phyloP scores from a whole-genome alignment of 2,888 invertebrate species.

The Adineta ricciae region DNA sequence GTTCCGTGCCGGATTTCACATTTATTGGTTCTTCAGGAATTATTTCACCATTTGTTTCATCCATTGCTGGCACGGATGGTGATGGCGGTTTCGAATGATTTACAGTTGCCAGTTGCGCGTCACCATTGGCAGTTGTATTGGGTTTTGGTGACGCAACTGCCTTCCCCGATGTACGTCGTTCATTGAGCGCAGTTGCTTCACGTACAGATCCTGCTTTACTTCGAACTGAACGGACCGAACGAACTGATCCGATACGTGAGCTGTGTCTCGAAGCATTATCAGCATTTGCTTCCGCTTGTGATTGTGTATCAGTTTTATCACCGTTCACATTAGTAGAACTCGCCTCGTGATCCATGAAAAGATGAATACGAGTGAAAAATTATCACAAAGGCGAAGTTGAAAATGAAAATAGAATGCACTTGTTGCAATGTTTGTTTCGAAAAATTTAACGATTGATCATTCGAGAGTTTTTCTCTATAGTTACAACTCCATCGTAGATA shows the following conservation, averaged over 20 bases:
- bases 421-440: neutral
- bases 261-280: neutral
- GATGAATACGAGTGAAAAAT: neutral
- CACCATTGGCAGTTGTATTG: neutral
- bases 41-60: neutral
- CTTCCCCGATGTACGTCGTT: neutral
- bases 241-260: neutral
- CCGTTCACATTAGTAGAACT: neutral
- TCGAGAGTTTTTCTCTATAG: neutral
- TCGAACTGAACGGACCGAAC: neutral
- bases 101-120: neutral
- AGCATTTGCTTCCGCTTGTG: neutral
- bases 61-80: neutral
- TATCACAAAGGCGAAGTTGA: neutral
- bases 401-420: neutral
- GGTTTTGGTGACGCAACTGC: neutral
- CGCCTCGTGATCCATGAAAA: neutral
- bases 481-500: neutral
- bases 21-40: neutral
- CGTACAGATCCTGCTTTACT: neutral
- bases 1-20: neutral
- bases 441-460: neutral
- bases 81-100: neutral
- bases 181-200: neutral
- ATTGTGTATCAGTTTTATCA: neutral